Percentiles rank a stretch among this genome's conserved stretches.
phyloP scores from a whole-genome alignment of 2,888 invertebrate genomes.

The Polyommatus iphigenia region DNA sequence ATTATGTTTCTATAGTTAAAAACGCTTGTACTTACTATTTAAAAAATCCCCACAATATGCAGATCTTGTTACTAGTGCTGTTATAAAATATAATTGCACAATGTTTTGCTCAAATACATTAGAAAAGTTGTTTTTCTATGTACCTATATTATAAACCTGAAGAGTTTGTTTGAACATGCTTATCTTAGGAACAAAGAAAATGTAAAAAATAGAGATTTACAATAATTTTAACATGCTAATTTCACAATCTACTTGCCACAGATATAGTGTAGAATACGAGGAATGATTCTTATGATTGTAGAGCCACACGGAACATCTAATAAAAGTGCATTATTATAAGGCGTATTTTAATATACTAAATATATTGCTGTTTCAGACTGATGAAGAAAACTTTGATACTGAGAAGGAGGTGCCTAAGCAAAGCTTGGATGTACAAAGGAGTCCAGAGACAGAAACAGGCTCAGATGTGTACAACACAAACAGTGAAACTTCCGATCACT shows the following conservation, averaged over 20 bases:
- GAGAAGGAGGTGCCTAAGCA: conserved; percentile 63
- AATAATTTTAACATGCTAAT: too few relatives aligned
- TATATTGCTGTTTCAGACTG: conserved; percentile 56
- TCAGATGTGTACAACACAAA: conserved; percentile 59
- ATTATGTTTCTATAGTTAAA: background rate
- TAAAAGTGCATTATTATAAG: too few relatives aligned
- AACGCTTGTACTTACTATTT: background rate
- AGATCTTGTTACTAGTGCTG: background rate
- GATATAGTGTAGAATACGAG: too few relatives aligned
- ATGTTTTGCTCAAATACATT: too few relatives aligned
- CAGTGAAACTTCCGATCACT: conserved; percentile 56
- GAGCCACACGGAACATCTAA: too few relatives aligned
- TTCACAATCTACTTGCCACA: too few relatives aligned
- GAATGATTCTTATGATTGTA: too few relatives aligned
- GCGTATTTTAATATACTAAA: background rate
- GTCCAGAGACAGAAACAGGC: conserved; percentile 59
- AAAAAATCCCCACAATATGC: background rate
- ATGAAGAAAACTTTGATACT: conserved; percentile 63
- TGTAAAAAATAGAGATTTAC: too few relatives aligned
- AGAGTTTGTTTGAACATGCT: too few relatives aligned
- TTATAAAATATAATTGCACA: background rate
- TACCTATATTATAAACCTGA: too few relatives aligned
- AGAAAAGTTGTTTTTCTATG: too few relatives aligned
- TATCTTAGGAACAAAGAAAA: too few relatives aligned
- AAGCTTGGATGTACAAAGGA: conserved; percentile 54